phyloP scores from a whole-genome alignment of 2,113 vertebrate species.

The Lagopus leucura region DNA sequence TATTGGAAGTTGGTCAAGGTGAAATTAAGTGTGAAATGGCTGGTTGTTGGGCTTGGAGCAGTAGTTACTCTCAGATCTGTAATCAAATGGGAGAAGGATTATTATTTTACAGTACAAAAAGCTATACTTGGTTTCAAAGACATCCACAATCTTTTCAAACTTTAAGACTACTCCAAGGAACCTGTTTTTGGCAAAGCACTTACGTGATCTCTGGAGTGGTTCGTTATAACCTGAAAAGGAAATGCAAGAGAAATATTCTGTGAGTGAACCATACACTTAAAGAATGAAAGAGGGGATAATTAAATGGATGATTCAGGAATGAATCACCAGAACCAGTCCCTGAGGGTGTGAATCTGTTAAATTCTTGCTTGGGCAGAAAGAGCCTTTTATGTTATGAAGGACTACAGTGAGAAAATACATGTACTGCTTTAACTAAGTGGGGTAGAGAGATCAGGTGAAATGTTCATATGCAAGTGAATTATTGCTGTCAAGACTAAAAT shows the following conservation, averaged over 20 bases:
- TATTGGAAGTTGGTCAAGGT: conserved; percentile 48
- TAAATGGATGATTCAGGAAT: conserved; percentile 21
- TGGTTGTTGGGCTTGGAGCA: background rate
- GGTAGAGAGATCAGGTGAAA: background rate
- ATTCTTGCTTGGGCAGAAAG: background rate
- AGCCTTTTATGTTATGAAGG: background rate
- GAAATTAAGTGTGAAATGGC: conserved; percentile 57
- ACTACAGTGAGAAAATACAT: background rate
- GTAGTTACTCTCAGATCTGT: background rate
- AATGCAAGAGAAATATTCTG: background rate
- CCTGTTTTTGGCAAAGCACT: background rate
- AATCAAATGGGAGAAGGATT: background rate
- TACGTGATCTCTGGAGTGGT: background rate
- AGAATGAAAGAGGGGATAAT: background rate
- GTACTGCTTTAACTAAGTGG: background rate
- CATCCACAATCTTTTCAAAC: background rate
- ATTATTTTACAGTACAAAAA: background rate
- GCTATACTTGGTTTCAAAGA: background rate
- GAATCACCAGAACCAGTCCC: conserved; percentile 34
- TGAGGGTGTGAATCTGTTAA: conserved; percentile 2
- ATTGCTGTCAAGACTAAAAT: background rate
- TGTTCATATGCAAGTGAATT: background rate
- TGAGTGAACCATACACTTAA: background rate
- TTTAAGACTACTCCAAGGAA: background rate
- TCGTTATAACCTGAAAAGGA: conserved; percentile 49